Conservation (phyloP, 2,888 invertebrate genomes). For the Alsophila aescularia region DNA sequence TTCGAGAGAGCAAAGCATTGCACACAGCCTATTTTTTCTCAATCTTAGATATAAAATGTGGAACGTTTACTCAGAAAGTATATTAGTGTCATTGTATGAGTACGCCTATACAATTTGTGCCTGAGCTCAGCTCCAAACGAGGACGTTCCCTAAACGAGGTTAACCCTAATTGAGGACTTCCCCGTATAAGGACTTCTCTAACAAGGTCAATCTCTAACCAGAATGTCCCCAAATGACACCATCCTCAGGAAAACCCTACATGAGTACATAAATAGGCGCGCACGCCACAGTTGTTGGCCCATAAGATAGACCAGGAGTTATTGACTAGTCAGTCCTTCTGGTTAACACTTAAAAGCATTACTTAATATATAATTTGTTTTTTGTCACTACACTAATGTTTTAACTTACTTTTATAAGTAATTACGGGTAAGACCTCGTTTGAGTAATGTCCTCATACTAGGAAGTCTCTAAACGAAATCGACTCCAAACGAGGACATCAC, state of each 20-base stretch:
- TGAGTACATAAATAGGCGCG: constrained; percentile 91
- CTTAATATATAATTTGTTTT: too few relatives aligned
- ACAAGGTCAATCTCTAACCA: background rate
- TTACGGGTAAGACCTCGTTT: too few relatives aligned
- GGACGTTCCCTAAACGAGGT: background rate
- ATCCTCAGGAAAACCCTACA: background rate
- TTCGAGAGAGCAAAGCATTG: too few relatives aligned
- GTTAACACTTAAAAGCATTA: too few relatives aligned
- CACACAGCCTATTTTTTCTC: too few relatives aligned
- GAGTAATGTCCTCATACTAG: background rate
- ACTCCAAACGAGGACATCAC: background rate
- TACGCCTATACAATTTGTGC: too few relatives aligned
- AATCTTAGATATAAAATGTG: too few relatives aligned
- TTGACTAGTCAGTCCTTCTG: constrained; percentile 96
- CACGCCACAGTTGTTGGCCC: constrained; percentile 99
- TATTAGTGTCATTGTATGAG: too few relatives aligned
- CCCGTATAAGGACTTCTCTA: background rate
- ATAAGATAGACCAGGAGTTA: constrained; percentile 98
- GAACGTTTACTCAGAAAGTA: too few relatives aligned
- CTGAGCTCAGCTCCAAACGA: background rate
- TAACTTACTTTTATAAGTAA: too few relatives aligned
- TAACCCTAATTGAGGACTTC: background rate
- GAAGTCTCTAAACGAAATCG: background rate
- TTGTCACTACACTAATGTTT: too few relatives aligned
- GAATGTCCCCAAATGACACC: background rate